Base-by-base conservation (phyloP, 1,140 invertebrate genomes). In the Drosophila carrolli region DNA sequence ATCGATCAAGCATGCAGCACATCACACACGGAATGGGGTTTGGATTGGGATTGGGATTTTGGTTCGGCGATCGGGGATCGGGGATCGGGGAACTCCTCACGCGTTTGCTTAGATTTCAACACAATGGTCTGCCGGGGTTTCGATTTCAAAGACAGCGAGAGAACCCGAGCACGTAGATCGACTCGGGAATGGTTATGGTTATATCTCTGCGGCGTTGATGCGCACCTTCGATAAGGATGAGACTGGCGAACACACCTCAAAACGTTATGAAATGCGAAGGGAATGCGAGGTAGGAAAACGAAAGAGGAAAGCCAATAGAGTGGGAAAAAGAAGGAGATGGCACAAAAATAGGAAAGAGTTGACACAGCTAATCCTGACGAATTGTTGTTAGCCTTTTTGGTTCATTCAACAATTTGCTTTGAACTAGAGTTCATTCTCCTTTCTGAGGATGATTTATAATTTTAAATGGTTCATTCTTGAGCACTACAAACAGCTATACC, bases 221-320 rank as follows among this genome's bases (percentile, higher is more conserved):
- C 79, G 82, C 83, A 83, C 82, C 83, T 86, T 76, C 67, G 82
- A 86, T 86, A 86, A 86, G 82, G 79, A 88, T 82, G 66, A 75
- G 56, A 48, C 61, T 48, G 78, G 46, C 38, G n/a, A 53, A 60
- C 60, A 82, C 78, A 88, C 83, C 63, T 75, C 58, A 53, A 55
- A 76, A 48, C 51, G 54, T 76, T 84, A 84, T 72, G 81, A 79
- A 79, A 70, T 43, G 54, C 48, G 27, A 19, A 29, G 37, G 19
- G 37, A 50, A 27, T 23, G 23, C 46, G 8, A 40, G 13, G 23
- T 16, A 47, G 48, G 23, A 13, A 44, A 70, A 72, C 11, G 48
- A 54, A 66, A 59, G 11, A 48, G 46, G 35, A 56, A 44, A 44
- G 67, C 53, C 32, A 67, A 67, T 67, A 66, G 60, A 47, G 35